phyloP scores from a whole-genome alignment of 1,140 invertebrate species.

The Thereuonema tuberculata region DNA sequence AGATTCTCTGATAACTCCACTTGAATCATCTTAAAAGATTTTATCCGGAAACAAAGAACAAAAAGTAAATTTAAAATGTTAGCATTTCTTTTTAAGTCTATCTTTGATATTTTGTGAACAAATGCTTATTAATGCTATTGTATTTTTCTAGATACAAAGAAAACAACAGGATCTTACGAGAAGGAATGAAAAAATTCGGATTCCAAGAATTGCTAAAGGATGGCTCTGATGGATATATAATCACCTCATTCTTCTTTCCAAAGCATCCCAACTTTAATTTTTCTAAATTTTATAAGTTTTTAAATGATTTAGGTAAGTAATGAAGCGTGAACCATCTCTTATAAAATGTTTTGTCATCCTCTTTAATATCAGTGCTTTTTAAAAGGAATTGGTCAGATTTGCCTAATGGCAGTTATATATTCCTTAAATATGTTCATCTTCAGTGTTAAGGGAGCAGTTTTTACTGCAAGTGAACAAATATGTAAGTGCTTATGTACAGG shows the following conservation, averaged over 20 bases:
- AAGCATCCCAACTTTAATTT: conserved; percentile 34
- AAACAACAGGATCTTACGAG: conserved; percentile 30
- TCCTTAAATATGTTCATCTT: no score
- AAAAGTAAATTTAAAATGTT: not conserved
- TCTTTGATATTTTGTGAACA: not conserved
- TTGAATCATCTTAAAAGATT: not conserved
- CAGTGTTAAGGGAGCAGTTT: no score
- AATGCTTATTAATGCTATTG: no score
- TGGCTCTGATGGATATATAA: conserved; percentile 32
- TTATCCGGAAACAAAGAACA: not conserved
- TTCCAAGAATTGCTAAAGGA: conserved; percentile 31
- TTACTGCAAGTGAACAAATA: no score
- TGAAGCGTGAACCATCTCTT: no score
- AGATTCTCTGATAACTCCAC: not conserved
- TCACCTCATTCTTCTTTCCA: conserved; percentile 35
- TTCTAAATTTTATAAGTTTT: conserved; percentile 31
- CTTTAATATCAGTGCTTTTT: no score
- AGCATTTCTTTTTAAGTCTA: not conserved
- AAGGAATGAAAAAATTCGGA: conserved; percentile 34
- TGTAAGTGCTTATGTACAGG: no score
- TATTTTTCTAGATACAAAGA: conserved; percentile 29
- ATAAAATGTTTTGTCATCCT: no score
- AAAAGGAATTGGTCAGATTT: no score
- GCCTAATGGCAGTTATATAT: no score
- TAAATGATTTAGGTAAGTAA: conserved; percentile 33